Percentiles rank a stretch among this genome's conserved stretches.
Evolutionary conservation across 2,113 vertebrate species (phyloP).

Genomic region (Alaudala cheleensis): DNA sequence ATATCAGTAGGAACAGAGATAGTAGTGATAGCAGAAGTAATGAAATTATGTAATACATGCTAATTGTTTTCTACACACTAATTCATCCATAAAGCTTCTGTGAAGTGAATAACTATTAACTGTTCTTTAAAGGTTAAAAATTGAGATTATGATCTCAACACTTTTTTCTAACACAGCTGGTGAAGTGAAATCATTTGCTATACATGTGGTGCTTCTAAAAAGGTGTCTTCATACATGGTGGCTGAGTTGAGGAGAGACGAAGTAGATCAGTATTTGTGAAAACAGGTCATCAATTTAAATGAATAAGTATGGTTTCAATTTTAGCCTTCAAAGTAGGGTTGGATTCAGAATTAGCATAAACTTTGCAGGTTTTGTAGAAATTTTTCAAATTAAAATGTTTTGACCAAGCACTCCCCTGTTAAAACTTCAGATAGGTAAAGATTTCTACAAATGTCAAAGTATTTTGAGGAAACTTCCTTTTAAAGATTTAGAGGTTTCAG

Average conservation of each 20-base stretch:
- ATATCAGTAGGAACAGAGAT: not conserved
- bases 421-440: not conserved
- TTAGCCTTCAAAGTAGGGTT: not conserved
- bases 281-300: not conserved
- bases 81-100: conserved; percentile 12
- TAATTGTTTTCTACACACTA: conserved; percentile 13
- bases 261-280: not conserved
- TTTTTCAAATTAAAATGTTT: not conserved
- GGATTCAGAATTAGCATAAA: not conserved
- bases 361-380: not conserved
- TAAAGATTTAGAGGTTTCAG: not conserved
- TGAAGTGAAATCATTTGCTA: not conserved
- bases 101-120: not conserved
- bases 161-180: not conserved
- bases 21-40: conserved; percentile 32
- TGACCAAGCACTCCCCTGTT: not conserved
- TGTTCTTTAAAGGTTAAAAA: conserved; percentile 2
- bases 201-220: not conserved
- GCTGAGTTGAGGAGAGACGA: not conserved
- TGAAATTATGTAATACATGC: conserved; percentile 28
- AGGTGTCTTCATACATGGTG: not conserved
- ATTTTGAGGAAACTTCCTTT: conserved; percentile 9
- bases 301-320: not conserved
- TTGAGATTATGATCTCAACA: not conserved
- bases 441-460: not conserved